phyloP scores from a whole-genome alignment of 2,113 vertebrate genomes.

The Malurus cyaneus region DNA sequence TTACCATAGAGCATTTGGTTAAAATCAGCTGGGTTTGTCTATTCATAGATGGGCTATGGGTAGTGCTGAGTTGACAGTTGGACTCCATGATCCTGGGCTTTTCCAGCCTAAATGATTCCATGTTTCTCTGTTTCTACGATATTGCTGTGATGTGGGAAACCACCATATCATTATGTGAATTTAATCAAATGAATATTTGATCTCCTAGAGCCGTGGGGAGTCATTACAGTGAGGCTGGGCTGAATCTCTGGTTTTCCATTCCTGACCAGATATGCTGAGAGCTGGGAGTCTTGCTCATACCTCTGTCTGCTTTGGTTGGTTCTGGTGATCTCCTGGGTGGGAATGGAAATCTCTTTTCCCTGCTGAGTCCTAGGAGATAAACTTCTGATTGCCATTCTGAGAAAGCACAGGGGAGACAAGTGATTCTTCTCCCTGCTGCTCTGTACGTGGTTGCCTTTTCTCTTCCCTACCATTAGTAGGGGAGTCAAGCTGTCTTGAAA shows the following conservation, averaged over 20 bases:
- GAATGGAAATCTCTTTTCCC: not conserved
- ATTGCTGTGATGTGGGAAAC: not conserved
- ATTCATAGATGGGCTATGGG: not conserved
- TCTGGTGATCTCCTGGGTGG: not conserved
- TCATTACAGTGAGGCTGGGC: not conserved
- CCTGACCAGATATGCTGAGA: not conserved
- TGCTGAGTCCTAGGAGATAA: not conserved
- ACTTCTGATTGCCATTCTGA: not conserved
- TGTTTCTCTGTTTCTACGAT: not conserved
- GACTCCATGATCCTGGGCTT: not conserved
- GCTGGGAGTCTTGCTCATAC: not conserved
- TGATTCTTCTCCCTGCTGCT: not conserved
- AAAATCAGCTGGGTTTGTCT: not conserved
- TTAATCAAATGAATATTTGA: not conserved
- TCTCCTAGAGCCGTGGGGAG: not conserved
- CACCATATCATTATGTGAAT: not conserved
- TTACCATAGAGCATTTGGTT: not conserved
- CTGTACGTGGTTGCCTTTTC: not conserved
- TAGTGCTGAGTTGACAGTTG: not conserved
- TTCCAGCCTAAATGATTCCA: not conserved
- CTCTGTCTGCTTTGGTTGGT: not conserved
- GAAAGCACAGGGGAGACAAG: not conserved
- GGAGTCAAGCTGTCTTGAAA: not conserved
- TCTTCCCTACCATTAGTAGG: rapidly evolving
- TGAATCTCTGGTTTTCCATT: not conserved